Base-by-base conservation (phyloP, 2,888 invertebrate species). In the Melieria picta region DNA sequence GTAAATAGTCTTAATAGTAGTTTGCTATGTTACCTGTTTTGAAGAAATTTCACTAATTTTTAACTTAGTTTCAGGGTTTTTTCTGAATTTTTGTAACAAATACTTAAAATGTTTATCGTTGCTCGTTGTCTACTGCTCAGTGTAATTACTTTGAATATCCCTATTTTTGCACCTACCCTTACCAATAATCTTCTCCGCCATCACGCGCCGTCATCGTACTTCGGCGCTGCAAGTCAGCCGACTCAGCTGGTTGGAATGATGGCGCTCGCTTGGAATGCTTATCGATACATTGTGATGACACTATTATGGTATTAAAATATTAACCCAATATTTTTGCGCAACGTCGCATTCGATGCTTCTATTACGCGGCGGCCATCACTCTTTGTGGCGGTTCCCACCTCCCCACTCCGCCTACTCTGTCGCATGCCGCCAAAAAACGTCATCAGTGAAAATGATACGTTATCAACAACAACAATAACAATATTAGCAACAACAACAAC, bases 271-370 rank as follows among this genome's bases (percentile, higher is more conserved):
- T 16, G 13, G 10, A 10, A 4, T 55, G 16, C 13, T 11, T 55
- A n/a, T 13, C 16, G 50, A 42, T 61, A 50, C 67, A 52, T 58
- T 67, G 48, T 42, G 50, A 60, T 45, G 60, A 50, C 43, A 60
- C 13, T 67, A 60, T 50, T 11, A 67, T 48, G 50, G 60, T 43
- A 52, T 61, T 61, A 45, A 60, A 50, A 61, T 57, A 47, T 61
- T 16, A 67, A 52, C 47, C 52, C 13, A 50, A 61, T 57, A 47
- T 61, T 16, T 60, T 43, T 50, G 43, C 13, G 50, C n/a, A n/a
- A 4, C n/a, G 11, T 46, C 11, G 7, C n/a, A 10, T 50, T 63
- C 3, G 30, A n/a, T 50, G 1, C 42, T 5, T 42, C 42, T 9
- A 30, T 16, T 60, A 43, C 43, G 5, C 5, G 2, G n/a, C 13